Evolutionary conservation across 2,113 vertebrate species (phyloP), one percentile per base, ranked within the genome.

Genomic region (Lynx canadensis): DNA sequence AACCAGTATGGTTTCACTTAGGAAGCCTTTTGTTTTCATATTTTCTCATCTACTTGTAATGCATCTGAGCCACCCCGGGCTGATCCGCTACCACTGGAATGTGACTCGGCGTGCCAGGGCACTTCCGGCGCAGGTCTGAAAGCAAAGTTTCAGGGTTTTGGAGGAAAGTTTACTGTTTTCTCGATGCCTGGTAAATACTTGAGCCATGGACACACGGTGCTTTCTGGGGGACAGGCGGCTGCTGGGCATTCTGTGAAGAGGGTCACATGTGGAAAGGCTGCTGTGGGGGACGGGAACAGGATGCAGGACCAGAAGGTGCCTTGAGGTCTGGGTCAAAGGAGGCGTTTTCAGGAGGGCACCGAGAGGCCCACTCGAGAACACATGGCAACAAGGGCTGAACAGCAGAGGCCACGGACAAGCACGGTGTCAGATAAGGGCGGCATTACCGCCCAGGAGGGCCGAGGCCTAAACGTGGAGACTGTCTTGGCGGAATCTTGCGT

Each of bases 361-460:
- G 14, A 19, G 25, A 16, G 65, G 8, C 48, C 21, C 66, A 5
- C 1, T 0, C 4, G 15, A 6, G 76, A 50, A 27, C 7, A 27
- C 41, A 38, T 0, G 12, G 48, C 1, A 65, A 36, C 7, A 27
- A 41, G 55, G 74, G 25, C 31, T 45, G n/a, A 18, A 5, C 29
- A 45, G 41, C 7, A 18, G 73, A 65, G 1, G 19, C 82, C 33
- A 4, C 52, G 7, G 1, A 36, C 7, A 13, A 25, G 21, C 1
- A 0, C 19, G 0, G 0, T 3, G 1, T 23, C 76, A 1, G 33
- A 19, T 3, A n/a, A 36, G n/a, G 23, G 63, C 2, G 13, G 55
- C 48, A 23, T 11, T 0, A 8, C 38, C 18, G 2, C 27, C 84
- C 7, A 0, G 0, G 0, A 33, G 52, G 57, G 36, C 41, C 60